Base-by-base conservation (phyloP, 2,113 vertebrate genomes). In the Delphinus delphis region DNA sequence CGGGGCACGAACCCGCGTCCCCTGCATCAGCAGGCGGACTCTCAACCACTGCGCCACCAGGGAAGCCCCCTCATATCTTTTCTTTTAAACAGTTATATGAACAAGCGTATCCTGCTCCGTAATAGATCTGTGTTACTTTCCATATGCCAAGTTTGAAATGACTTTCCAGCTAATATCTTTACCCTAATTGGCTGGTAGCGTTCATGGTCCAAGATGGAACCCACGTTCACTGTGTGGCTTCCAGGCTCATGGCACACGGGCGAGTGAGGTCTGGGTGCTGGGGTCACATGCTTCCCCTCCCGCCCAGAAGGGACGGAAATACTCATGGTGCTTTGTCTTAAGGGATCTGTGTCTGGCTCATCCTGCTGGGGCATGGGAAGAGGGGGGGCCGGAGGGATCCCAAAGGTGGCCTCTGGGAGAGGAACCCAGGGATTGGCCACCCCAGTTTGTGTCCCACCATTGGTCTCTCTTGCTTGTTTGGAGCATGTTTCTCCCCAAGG, bases 341-440 rank as follows among this genome's bases (percentile, higher is more conserved):
- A 53, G 58, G 53, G 53, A 33, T n/a, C 33, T 70, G 10, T 58
- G 85, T 15, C 41, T 33, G 25, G n/a, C n/a, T n/a, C 8, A 47
- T 88, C 21, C 67, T 36, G 65, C 21, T 83, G 41, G 68, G 41
- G 41, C 63, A 21, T 47, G 47, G 67, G 26, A 31, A 38, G 44
- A 62, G 41, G 38, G 28, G n/a, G 44, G 65, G 33, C 28, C 85
- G 70, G 38, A 38, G 4, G 28, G 63, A 71, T 28, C 71, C 23
- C 14, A n/a, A 68, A 77, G 53, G 44, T 36, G 76, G 58, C 47
- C 38, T 92, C 74, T 71, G 38, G 82, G 36, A 90, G 68, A 88
- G 36, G 55, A 67, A 31, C 18, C 38, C 10, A 0, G 77, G 82
- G 62, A 50, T 23, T 23, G 90, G 87, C n/a, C 26, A 18, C 5